These are phyloP conservation scores for Tinea pellionella DNA, from an alignment of 2,888 invertebrate species.

Conservation along the genomic window DNA sequence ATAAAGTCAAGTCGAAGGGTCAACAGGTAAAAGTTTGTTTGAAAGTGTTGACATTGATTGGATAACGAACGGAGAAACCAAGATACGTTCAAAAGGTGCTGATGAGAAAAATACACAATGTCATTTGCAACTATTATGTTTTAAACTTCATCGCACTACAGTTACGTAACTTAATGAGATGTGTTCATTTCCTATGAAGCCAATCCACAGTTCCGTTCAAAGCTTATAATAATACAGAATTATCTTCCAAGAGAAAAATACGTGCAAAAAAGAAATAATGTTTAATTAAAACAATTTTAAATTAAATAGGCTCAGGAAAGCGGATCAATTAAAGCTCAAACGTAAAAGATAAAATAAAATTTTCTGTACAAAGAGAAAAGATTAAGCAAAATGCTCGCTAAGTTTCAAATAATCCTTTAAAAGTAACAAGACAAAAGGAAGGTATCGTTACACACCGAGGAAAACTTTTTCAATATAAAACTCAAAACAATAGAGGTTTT, in stretches of 20 bases:
- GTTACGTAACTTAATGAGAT: not conserved
- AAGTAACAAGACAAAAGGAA: slow-evolving; percentile 41
- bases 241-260: not conserved
- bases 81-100: not conserved
- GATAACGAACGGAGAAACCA: slow-evolving; percentile 10
- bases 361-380: slow-evolving; percentile 26
- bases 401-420: slow-evolving; percentile 45
- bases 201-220: not conserved
- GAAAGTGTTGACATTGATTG: slow-evolving; percentile 12
- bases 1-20: slow-evolving; percentile 3
- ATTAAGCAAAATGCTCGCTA: slow-evolving; percentile 39
- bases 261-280: not conserved
- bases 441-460: slow-evolving; percentile 33
- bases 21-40: slow-evolving; percentile 4
- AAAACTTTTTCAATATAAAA: slow-evolving; percentile 57
- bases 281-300: not conserved
- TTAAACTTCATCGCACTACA: not conserved
- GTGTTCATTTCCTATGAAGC: not conserved
- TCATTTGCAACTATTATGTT: slow-evolving; percentile 8
- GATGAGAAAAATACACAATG: slow-evolving; percentile 5
- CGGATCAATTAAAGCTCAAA: slow-evolving; percentile 4
- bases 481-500: slow-evolving; percentile 46
- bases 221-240: not conserved
- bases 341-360: slow-evolving; percentile 3
- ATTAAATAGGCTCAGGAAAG: slow-evolving; percentile 5